Evolutionary conservation across 1,140 invertebrate genomes (phyloP).

Genomic region (Dolichoris vasculosae): DNA sequence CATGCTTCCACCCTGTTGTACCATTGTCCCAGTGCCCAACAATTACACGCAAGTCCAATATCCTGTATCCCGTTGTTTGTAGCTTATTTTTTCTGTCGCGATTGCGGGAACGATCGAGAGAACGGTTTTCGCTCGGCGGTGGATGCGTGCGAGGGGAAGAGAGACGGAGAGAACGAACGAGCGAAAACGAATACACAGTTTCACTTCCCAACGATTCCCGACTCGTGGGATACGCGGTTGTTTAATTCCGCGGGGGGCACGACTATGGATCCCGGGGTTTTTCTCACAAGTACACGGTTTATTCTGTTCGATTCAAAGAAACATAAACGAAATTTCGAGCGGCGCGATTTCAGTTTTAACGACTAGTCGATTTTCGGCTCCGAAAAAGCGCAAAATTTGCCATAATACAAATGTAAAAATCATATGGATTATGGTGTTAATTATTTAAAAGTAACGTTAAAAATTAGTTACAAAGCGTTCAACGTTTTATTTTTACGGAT

Average conservation of each 20-base stretch:
- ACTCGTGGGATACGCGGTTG: constrained; percentile 31
- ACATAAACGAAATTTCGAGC: not conserved
- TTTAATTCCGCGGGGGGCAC: constrained; percentile 10
- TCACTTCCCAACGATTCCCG: not conserved
- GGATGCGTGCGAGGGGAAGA: not conserved
- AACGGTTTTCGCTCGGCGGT: not conserved
- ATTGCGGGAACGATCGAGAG: not conserved
- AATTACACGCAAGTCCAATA: constrained; percentile 13
- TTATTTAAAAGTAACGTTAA: too few relatives aligned
- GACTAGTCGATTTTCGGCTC: too few relatives aligned
- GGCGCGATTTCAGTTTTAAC: not conserved
- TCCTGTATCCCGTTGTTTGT: not conserved
- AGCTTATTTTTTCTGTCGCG: not conserved
- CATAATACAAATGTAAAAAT: too few relatives aligned
- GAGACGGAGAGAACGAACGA: not conserved
- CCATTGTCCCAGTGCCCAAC: constrained; percentile 20
- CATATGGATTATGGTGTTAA: too few relatives aligned
- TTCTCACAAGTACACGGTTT: not conserved
- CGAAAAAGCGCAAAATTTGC: too few relatives aligned
- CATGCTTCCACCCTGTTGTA: not conserved
- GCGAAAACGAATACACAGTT: not conserved
- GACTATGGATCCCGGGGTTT: not conserved
- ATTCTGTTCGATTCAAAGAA: not conserved
- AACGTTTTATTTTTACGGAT: too few relatives aligned
- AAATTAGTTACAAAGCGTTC: too few relatives aligned